Conservation (phyloP, 2,888 invertebrate species). For the Ommatoiulus sabulosus region DNA sequence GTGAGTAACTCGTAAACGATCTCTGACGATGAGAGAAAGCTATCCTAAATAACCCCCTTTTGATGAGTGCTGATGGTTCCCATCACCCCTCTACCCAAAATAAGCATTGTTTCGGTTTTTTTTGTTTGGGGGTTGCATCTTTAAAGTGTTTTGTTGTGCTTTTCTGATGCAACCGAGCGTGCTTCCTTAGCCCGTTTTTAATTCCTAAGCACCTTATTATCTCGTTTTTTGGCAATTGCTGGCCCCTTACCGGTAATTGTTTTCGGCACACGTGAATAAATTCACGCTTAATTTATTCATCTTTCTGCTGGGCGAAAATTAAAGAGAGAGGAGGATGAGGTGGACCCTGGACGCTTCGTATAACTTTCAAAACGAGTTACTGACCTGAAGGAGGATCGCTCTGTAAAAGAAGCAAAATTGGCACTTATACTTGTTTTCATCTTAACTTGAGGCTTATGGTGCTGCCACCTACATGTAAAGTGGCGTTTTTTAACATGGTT, state of each 20-base stretch:
- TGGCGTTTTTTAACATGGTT: too few species aligned
- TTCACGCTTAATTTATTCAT: conserved; percentile 19
- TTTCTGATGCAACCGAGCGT: neutral
- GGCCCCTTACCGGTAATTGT: conserved; percentile 7
- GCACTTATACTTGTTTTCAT: too few species aligned
- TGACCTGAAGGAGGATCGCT: neutral
- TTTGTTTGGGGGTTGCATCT: neutral
- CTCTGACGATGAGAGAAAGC: neutral
- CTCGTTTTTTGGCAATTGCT: neutral
- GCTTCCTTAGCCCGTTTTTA: neutral
- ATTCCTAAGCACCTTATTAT: conserved; percentile 23
- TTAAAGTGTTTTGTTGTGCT: neutral
- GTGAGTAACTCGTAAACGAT: neutral
- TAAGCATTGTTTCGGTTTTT: neutral
- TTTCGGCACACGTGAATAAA: neutral
- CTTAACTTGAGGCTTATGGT: too few species aligned
- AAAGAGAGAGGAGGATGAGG: neutral
- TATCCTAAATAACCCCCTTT: neutral
- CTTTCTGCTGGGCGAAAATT: too few species aligned
- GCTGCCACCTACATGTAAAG: too few species aligned
- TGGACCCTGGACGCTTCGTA: conserved; percentile 18
- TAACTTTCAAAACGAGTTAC: neutral
- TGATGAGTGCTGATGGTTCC: neutral
- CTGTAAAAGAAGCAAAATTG: too few species aligned
- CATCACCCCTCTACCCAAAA: neutral